A percentile compares a stretch with the other conserved stretches of the same genome.
These are phyloP conservation scores for rat (Rattus norvegicus) DNA, from an alignment of 2,113 vertebrate genomes.

Conservation along the genomic window DNA sequence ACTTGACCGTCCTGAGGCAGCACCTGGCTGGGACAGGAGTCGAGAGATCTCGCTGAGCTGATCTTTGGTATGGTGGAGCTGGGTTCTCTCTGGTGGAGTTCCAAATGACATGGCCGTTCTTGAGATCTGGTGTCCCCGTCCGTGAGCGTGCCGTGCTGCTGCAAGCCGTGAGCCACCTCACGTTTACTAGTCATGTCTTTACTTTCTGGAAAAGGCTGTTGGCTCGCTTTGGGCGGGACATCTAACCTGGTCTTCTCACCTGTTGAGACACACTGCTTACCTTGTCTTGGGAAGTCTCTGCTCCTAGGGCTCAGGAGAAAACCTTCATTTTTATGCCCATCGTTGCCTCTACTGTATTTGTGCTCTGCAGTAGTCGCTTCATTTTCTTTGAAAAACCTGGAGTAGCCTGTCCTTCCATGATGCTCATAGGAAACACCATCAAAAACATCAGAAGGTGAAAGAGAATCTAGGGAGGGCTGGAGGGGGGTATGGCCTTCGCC, in stretches of 20 bases:
- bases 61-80: slow-evolving; percentile 88
- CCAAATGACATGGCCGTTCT: slow-evolving; percentile 95
- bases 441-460: slow-evolving; percentile 92
- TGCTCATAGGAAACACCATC: slow-evolving; percentile 85
- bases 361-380: slow-evolving; percentile 74
- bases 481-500: slow-evolving; percentile 85
- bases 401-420: slow-evolving; percentile 76
- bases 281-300: slow-evolving; percentile 70
- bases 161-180: slow-evolving; percentile 70
- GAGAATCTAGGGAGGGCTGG: slow-evolving; percentile 80
- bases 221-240: slow-evolving; percentile 59
- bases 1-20: slow-evolving; percentile 92
- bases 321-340: slow-evolving; percentile 52
- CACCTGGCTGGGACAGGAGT: slow-evolving; percentile 89
- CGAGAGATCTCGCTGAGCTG: slow-evolving; percentile 87
- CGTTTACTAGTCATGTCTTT: slow-evolving; percentile 68
- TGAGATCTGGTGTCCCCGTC: slow-evolving; percentile 91
- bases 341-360: slow-evolving; percentile 69
- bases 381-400: slow-evolving; percentile 76
- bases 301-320: slow-evolving; percentile 32
- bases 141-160: slow-evolving; percentile 78
- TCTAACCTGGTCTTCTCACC: slow-evolving; percentile 65
- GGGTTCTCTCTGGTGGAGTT: slow-evolving; percentile 91
- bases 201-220: slow-evolving; percentile 65
- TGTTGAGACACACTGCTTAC: slow-evolving; percentile 68